Conservation (phyloP, 2,888 invertebrate genomes). For the Drosophila lacicola region DNA sequence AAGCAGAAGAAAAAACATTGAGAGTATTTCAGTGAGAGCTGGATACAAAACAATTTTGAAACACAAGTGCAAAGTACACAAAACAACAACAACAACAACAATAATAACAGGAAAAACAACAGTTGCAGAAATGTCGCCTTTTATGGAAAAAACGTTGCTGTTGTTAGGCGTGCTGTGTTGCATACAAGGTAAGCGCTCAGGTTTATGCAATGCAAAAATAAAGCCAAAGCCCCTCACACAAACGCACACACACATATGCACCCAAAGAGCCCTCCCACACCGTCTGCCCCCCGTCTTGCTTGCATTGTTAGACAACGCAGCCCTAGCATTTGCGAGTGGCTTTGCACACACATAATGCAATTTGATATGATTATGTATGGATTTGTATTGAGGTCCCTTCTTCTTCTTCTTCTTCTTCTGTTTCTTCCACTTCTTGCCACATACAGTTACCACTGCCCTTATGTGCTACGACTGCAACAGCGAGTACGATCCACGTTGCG, state of each 20-base stretch:
- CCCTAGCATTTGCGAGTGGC: slow-evolving; percentile 29
- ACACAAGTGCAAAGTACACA: slow-evolving; percentile 23
- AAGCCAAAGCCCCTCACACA: not conserved
- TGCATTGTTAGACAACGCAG: slow-evolving; percentile 33
- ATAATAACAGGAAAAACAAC: slow-evolving; percentile 15
- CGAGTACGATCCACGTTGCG: slow-evolving; percentile 94
- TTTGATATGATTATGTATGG: slow-evolving; percentile 26
- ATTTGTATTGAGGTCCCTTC: slow-evolving; percentile 4
- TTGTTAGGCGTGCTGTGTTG: slow-evolving; percentile 83
- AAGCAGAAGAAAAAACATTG: slow-evolving; percentile 8
- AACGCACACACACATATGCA: not conserved
- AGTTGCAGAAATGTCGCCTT: slow-evolving; percentile 78
- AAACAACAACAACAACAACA: slow-evolving; percentile 14
- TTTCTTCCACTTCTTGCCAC: not conserved
- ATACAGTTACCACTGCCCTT: slow-evolving; percentile 87
- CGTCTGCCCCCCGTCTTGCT: not conserved
- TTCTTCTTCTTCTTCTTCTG: not conserved
- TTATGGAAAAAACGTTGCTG: slow-evolving; percentile 82
- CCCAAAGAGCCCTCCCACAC: not conserved
- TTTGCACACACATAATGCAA: slow-evolving; percentile 26
- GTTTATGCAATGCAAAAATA: slow-evolving; percentile 62
- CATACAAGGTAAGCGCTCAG: slow-evolving; percentile 81
- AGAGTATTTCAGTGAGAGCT: slow-evolving; percentile 11
- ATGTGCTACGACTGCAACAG: slow-evolving; percentile 97
- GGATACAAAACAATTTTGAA: slow-evolving; percentile 15